phyloP scores from a whole-genome alignment of 2,113 vertebrate species.

The Scomber colias region DNA sequence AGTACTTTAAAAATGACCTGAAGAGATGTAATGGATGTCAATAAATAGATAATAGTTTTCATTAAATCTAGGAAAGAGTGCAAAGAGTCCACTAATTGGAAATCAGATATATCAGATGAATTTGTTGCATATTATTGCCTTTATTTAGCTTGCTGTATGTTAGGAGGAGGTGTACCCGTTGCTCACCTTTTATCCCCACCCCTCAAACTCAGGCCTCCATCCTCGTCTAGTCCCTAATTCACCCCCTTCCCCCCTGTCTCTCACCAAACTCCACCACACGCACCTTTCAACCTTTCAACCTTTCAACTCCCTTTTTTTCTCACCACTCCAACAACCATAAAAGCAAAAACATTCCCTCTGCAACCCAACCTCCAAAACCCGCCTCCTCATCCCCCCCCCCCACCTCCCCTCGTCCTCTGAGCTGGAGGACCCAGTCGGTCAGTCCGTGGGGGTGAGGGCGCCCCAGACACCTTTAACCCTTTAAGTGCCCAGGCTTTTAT shows the following conservation, averaged over 20 bases:
- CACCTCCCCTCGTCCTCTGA: background rate
- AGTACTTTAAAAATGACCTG: background rate
- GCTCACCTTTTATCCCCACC: background rate
- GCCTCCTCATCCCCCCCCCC: conserved; percentile 28
- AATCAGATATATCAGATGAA: no score
- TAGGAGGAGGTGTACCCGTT: conserved; percentile 37
- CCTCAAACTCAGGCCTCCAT: background rate
- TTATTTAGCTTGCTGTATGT: conserved; percentile 46
- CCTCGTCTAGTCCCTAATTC: background rate
- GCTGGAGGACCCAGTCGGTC: conserved; percentile 48
- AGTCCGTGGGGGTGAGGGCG: conserved; percentile 79
- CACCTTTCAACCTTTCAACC: background rate
- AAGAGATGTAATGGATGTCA: no score
- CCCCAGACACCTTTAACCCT: conserved; percentile 87
- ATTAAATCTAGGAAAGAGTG: no score
- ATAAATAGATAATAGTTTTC: no score
- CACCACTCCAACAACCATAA: conserved; percentile 38
- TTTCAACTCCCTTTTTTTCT: background rate
- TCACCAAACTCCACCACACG: conserved; percentile 30
- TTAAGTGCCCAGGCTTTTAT: conserved; percentile 81
- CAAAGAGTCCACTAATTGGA: no score
- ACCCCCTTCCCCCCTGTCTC: background rate
- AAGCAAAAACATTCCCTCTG: conserved; percentile 29
- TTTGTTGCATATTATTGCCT: no score
- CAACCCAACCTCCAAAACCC: background rate